Evolutionary conservation across 1,140 invertebrate species (phyloP).

Genomic region (Monochamus saltuarius): DNA sequence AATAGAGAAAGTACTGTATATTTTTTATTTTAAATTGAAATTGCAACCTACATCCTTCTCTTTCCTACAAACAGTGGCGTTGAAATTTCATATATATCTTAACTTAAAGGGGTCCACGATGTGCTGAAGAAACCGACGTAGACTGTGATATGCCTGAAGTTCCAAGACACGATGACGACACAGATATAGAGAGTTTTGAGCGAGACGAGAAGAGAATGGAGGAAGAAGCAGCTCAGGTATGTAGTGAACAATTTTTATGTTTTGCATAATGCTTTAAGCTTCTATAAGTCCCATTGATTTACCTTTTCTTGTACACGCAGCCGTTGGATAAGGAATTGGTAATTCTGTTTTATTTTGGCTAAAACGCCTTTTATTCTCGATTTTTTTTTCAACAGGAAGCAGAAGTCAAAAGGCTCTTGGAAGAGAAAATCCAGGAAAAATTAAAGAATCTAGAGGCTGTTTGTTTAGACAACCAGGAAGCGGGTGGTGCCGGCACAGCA

Average conservation of each 20-base stretch:
- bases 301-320: constrained; percentile 27
- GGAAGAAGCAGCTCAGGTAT: constrained; percentile 52
- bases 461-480: constrained; percentile 35
- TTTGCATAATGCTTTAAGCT: neutral
- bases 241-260: neutral
- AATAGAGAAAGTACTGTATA: no score
- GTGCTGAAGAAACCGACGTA: constrained; percentile 37
- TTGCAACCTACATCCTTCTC: no score
- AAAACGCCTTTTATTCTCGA: neutral
- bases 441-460: constrained; percentile 43
- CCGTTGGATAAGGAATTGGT: constrained; percentile 45
- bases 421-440: constrained; percentile 51
- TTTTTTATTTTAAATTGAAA: no score
- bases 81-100: no score
- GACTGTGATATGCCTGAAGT: constrained; percentile 50
- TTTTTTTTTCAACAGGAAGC: constrained; percentile 51
- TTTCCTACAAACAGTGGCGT: no score
- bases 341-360: constrained; percentile 24
- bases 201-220: constrained; percentile 54
- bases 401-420: constrained; percentile 56
- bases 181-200: constrained; percentile 54
- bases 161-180: constrained; percentile 42
- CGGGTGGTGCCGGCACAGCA: constrained; percentile 5
- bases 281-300: neutral
- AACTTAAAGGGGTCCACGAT: constrained; percentile 28